phyloP scores from a whole-genome alignment of 2,888 invertebrate genomes.

The Noctua fimbriata region DNA sequence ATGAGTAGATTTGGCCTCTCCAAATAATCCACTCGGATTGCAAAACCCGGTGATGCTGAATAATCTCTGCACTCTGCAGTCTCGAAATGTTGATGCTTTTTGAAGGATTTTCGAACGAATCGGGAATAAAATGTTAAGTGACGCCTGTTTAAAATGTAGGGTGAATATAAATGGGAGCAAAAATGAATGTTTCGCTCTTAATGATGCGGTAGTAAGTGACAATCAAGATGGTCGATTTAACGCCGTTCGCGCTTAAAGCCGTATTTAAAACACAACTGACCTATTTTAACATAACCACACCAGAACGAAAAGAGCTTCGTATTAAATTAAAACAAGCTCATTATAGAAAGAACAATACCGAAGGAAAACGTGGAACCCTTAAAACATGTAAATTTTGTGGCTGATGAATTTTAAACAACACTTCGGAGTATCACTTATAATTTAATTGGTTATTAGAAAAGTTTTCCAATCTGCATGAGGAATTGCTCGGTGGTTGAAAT shows the following conservation, averaged over 20 bases:
- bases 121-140: slow-evolving; percentile 41
- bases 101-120: slow-evolving; percentile 32
- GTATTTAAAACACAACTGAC: slow-evolving; percentile 52
- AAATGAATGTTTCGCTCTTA: slow-evolving; percentile 48
- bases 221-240: slow-evolving; percentile 56
- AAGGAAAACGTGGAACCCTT: slow-evolving; percentile 39
- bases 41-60: slow-evolving; percentile 41
- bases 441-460: slow-evolving; percentile 84
- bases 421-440: slow-evolving; percentile 75
- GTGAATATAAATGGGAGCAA: slow-evolving; percentile 59
- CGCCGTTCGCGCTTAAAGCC: slow-evolving; percentile 27
- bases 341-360: slow-evolving; percentile 45
- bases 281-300: slow-evolving; percentile 46
- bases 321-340: slow-evolving; percentile 41
- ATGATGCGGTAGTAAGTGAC: slow-evolving; percentile 50
- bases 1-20: slow-evolving; percentile 61
- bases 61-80: slow-evolving; percentile 53
- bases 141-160: slow-evolving; percentile 40
- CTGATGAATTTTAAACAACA: slow-evolving; percentile 77
- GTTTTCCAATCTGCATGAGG: slow-evolving; percentile 84
- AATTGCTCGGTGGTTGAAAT: slow-evolving; percentile 68
- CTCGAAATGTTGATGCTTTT: slow-evolving; percentile 42
- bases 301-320: slow-evolving; percentile 34
- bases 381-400: slow-evolving; percentile 71
- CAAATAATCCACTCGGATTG: slow-evolving; percentile 65